Evolutionary conservation across 2,797 vertebrate species (phyloP).

Genomic region (Pteropus rufus): DNA sequence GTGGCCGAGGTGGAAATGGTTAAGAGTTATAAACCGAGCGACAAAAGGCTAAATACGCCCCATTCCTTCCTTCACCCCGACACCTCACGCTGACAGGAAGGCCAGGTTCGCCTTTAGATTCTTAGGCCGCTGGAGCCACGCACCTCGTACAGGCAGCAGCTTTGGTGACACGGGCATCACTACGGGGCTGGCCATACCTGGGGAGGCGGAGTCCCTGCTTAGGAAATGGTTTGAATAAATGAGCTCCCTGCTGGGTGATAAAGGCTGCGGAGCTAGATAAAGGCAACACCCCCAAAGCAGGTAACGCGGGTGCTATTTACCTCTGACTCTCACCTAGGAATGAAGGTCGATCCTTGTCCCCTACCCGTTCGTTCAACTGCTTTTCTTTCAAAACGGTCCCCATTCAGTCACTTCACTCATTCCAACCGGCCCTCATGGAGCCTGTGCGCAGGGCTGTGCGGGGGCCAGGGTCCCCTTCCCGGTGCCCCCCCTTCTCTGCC

Average conservation of each 20-base stretch:
- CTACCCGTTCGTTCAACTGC: not conserved
- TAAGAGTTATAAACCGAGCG: not conserved
- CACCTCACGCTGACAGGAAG: rapidly evolving
- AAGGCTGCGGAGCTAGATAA: not conserved
- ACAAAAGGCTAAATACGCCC: rapidly evolving
- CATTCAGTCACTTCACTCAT: not conserved
- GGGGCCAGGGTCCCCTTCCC: not conserved
- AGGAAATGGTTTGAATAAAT: not conserved
- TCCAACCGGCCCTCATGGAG: no score
- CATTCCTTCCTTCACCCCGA: no score
- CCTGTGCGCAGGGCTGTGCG: no score
- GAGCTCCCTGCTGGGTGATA: not conserved
- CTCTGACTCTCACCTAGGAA: not conserved
- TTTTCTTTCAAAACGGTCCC: not conserved
- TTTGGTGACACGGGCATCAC: not conserved
- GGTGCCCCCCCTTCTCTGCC: not conserved
- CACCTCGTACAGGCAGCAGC: not conserved
- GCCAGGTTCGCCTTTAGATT: not conserved
- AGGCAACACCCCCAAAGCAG: not conserved
- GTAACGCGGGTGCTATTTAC: not conserved
- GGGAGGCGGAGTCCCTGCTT: not conserved
- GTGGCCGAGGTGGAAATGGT: no score
- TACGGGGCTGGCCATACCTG: no score
- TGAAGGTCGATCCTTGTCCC: not conserved
- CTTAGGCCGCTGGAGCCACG: rapidly evolving